These are phyloP conservation scores for Colistium nudipinnis DNA, from an alignment of 2,113 vertebrate species.

Conservation along the genomic window DNA sequence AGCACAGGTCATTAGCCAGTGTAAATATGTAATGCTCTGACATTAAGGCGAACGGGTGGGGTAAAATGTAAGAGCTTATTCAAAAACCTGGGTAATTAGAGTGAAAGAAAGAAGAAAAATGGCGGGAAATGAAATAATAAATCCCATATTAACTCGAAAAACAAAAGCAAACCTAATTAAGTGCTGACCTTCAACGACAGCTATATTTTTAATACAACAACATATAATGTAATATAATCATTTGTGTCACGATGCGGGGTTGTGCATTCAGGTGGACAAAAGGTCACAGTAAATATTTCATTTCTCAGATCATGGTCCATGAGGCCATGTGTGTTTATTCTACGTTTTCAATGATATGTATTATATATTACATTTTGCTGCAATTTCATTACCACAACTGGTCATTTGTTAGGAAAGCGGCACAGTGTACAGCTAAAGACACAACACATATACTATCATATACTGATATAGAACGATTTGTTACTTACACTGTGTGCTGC, in stretches of 20 bases:
- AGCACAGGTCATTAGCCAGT: constrained; percentile 65
- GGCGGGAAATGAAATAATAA: constrained; percentile 9
- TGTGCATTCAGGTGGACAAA: constrained; percentile 30
- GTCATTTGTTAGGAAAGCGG: background rate
- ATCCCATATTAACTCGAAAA: constrained; percentile 31
- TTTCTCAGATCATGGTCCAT: background rate
- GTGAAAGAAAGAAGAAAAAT: constrained; percentile 13
- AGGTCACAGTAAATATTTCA: constrained; percentile 18
- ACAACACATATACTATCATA: too few relatives aligned
- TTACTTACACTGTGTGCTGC: background rate
- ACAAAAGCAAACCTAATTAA: constrained; percentile 23
- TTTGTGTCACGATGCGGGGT: constrained; percentile 1
- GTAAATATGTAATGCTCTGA: constrained; percentile 58
- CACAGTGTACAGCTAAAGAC: too few relatives aligned
- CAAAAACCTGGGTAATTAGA: constrained; percentile 39
- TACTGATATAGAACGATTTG: background rate
- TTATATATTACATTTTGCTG: too few relatives aligned
- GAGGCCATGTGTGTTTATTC: constrained; percentile 24
- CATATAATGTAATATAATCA: too few relatives aligned
- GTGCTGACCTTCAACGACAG: constrained; percentile 31
- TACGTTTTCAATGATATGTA: constrained; percentile 12
- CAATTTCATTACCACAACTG: constrained; percentile 1
- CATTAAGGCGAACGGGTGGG: constrained; percentile 45
- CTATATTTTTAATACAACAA: background rate
- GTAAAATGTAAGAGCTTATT: constrained; percentile 31